A percentile compares a stretch with the other conserved stretches of the same genome.
Evolutionary conservation across 2,797 vertebrate genomes (phyloP).

Genomic region (Percopsis omiscomaycus): DNA sequence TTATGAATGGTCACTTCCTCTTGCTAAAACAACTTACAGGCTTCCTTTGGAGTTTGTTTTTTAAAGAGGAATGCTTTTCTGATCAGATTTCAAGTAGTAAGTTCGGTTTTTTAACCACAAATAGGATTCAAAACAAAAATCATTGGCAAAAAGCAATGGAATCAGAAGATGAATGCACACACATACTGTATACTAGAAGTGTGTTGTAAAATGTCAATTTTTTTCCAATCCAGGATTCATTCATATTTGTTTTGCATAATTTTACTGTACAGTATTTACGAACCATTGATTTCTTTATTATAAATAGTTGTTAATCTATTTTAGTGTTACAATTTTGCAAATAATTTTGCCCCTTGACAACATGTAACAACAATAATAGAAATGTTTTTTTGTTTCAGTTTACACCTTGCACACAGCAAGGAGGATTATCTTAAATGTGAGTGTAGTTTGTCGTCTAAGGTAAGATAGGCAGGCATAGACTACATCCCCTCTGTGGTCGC

Average conservation of each 20-base stretch:
- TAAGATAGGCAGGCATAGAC: constrained; percentile 18
- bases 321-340: not conserved
- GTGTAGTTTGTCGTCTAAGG: constrained; percentile 51
- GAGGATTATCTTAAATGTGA: constrained; percentile 48
- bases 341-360: too few relatives aligned
- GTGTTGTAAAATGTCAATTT: too few relatives aligned
- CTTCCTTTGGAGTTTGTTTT: constrained; percentile 30
- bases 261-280: not conserved
- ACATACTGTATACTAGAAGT: too few relatives aligned
- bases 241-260: not conserved
- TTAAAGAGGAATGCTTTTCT: constrained; percentile 29
- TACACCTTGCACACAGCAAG: constrained; percentile 28
- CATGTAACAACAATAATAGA: not conserved
- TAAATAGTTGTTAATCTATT: not conserved
- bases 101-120: not conserved
- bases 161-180: too few relatives aligned
- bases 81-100: constrained; percentile 2
- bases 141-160: too few relatives aligned
- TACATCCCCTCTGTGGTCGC: constrained; percentile 44
- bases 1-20: constrained; percentile 74
- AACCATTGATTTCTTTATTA: not conserved
- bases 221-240: too few relatives aligned
- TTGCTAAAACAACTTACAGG: constrained; percentile 57
- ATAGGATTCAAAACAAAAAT: too few relatives aligned
- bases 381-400: constrained; percentile 41